Evolutionary conservation across 2,797 vertebrate species (phyloP), one percentile per base, ranked within the genome.

Genomic region (Cetoscarus ocellatus): DNA sequence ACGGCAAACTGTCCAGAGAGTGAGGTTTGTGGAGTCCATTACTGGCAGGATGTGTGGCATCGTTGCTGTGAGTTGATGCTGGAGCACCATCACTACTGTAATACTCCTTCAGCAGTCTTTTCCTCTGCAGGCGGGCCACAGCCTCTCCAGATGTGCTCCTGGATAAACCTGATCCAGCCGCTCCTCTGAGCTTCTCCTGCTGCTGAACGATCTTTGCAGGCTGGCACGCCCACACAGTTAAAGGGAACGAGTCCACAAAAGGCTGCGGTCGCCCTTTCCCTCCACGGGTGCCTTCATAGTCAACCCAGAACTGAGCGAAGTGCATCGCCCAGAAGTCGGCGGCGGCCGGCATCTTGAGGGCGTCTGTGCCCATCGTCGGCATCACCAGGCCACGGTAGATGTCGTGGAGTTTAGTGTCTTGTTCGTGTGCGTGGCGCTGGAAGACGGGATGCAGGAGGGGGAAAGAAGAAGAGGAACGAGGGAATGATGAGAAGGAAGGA

Each of bases 291-390:
- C 96, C 96, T 90, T 99, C 98, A 0, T 96, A 99, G 93, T 99
- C 98, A 76, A 98, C 93, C 98, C 98, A 99, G 91, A 99, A 99
- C 79, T 99, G 98, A 38, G 97, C 94, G 83, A 97, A 99, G 88
- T 98, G 96, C 65, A 99, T 61, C 0, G 96, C 95, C 98, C 98
- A 99, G 72, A 99, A 93, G 92, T 99, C 98, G 0, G 92, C 90
- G 73, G 96, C 96, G 18, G 98, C 96, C 15, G 96, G 95, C 72
- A 92, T 94, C 88, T 96, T 98, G 35, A 99, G 95, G 45, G 96
- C 92, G 10, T 94, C 88, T 18, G 95, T 91, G 86, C 92, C 93
- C 88, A 98, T 77, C 1, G 93, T 92, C 5, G 97, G 96, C 43
- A 80, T 81, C 50, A 96, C 91, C 69, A 96, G 94, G 52, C 97